phyloP scores from a whole-genome alignment of 2,888 invertebrate genomes.

The Agrotis clavis region DNA sequence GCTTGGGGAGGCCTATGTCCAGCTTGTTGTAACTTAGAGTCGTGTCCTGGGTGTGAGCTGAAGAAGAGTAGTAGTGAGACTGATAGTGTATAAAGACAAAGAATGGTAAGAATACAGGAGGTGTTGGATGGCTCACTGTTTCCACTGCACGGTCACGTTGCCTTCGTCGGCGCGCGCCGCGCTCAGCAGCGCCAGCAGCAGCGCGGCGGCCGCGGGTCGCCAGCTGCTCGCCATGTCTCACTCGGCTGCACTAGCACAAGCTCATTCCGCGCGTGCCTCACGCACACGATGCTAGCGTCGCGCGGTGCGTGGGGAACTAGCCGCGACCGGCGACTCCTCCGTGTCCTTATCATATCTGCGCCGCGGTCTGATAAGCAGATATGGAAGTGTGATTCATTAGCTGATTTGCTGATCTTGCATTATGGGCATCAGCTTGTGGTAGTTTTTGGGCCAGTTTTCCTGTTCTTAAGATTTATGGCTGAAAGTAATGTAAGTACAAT shows the following conservation, averaged over 20 bases:
- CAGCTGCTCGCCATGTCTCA: neutral
- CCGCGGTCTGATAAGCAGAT: conserved; percentile 60
- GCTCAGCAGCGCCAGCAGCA: conserved; percentile 32
- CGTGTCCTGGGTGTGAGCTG: neutral
- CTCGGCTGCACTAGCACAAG: conserved; percentile 13
- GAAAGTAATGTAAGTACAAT: too few species aligned
- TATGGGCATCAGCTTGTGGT: neutral
- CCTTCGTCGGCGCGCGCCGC: conserved; percentile 43
- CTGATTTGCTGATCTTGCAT: conserved; percentile 33
- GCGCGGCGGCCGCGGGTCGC: conserved; percentile 15
- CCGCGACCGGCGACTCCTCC: conserved; percentile 12
- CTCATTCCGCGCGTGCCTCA: conserved; percentile 7
- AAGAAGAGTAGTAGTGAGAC: neutral
- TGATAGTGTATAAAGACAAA: neutral
- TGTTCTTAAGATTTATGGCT: neutral
- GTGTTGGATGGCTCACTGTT: conserved; percentile 66
- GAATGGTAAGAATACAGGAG: neutral
- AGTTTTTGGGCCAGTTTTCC: conserved; percentile 27
- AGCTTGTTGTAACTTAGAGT: neutral
- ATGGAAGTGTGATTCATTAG: conserved; percentile 59
- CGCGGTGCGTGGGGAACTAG: conserved; percentile 21
- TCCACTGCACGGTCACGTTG: conserved; percentile 73
- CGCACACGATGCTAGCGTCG: neutral
- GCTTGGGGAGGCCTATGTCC: too few species aligned
- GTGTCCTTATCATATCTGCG: conserved; percentile 58